These are phyloP conservation scores for Anoplius nigerrimus DNA, from an alignment of 2,888 invertebrate species.

Conservation along the genomic window DNA sequence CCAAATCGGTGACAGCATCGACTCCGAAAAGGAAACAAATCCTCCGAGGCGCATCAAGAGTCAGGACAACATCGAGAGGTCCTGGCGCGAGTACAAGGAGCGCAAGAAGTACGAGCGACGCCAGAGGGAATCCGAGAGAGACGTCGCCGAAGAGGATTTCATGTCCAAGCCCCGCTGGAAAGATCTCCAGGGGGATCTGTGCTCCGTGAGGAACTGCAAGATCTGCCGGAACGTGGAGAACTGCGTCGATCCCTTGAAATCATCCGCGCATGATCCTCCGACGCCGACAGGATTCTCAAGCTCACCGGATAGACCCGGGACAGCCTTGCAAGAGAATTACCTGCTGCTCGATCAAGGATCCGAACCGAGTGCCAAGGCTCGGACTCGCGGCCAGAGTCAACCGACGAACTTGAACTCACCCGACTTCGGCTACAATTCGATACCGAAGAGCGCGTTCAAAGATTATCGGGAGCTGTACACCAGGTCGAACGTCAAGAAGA, in stretches of 20 bases:
- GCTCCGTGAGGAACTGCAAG: conserved; percentile 51
- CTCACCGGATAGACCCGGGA: conserved; percentile 50
- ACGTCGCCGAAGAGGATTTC: conserved; percentile 59
- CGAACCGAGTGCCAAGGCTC: conserved; percentile 39
- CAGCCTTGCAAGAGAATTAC: conserved; percentile 67
- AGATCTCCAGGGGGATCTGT: conserved; percentile 51
- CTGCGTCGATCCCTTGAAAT: conserved; percentile 39
- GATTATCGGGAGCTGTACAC: conserved; percentile 52
- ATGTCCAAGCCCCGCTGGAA: conserved; percentile 66
- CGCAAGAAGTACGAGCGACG: conserved; percentile 60
- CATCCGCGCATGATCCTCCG: background rate
- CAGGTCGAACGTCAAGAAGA: conserved; percentile 68
- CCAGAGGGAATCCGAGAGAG: conserved; percentile 43
- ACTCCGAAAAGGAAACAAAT: conserved; percentile 52
- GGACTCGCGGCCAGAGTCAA: background rate
- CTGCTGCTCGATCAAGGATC: conserved; percentile 53
- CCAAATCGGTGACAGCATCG: conserved; percentile 42
- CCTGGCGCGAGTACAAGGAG: conserved; percentile 69
- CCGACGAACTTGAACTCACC: conserved; percentile 35
- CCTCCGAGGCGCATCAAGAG: conserved; percentile 49
- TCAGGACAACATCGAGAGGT: conserved; percentile 62
- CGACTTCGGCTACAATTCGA: conserved; percentile 64
- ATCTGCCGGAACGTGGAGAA: conserved; percentile 51
- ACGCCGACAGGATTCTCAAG: background rate
- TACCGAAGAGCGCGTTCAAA: conserved; percentile 50